A percentile compares a stretch with the other conserved stretches of the same genome.
Conservation (phyloP, 1,140 invertebrate genomes). For the Cydia strobilella region DNA sequence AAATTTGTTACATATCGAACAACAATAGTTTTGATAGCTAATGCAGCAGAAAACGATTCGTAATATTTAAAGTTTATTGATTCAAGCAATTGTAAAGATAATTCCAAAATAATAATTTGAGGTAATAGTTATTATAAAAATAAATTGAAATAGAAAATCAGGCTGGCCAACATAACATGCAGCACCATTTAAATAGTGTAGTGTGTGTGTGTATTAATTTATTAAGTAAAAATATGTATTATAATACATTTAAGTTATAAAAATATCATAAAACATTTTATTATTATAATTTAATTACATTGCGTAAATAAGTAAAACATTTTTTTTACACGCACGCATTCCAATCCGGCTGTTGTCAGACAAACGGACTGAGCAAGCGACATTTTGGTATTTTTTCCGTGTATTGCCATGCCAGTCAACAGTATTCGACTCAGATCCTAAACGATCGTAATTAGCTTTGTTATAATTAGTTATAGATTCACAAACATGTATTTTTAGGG, state of each 20-base stretch:
- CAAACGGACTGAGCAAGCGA: conserved; percentile 62
- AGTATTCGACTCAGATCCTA: conserved; percentile 59
- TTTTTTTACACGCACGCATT: conserved; percentile 40
- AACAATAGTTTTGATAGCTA: no score
- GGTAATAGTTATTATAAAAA: neutral
- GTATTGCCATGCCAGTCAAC: conserved; percentile 72
- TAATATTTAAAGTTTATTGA: no score
- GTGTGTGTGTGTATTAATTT: neutral
- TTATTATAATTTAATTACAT: neutral
- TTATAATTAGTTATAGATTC: conserved; percentile 39
- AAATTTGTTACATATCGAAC: no score
- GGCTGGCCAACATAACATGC: neutral
- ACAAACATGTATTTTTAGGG: conserved; percentile 41
- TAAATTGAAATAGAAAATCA: conserved; percentile 1
- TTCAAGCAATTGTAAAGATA: no score
- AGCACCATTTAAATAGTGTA: no score
- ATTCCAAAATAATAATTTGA: no score
- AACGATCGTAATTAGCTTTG: conserved; percentile 41
- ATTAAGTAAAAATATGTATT: neutral
- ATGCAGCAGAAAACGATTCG: no score
- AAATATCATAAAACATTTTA: neutral
- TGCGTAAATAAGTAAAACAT: conserved; percentile 15
- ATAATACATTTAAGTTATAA: neutral
- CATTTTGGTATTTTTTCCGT: conserved; percentile 73
- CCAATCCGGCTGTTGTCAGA: conserved; percentile 42